A percentile compares a stretch with the other conserved stretches of the same genome.
Conservation (phyloP, 2,797 vertebrate genomes). For the Falco berigora region DNA sequence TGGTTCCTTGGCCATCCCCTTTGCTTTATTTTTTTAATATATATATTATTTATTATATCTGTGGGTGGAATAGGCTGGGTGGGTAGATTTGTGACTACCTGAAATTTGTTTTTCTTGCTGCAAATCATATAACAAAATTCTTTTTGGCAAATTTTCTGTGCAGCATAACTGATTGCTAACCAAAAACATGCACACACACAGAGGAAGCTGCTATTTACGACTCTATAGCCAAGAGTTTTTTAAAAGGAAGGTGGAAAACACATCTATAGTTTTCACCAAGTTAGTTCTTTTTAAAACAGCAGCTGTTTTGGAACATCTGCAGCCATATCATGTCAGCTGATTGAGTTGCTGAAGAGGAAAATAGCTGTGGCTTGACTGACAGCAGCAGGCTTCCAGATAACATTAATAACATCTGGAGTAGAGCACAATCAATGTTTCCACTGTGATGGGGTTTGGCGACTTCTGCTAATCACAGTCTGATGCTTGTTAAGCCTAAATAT, state of each 20-base stretch:
- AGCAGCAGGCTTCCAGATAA: background rate
- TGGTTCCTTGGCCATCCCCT: background rate
- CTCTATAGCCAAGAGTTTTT: background rate
- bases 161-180: background rate
- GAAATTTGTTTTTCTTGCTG: background rate
- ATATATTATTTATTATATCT: background rate
- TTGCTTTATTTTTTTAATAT: background rate
- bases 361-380: background rate
- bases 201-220: background rate
- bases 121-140: background rate
- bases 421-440: background rate
- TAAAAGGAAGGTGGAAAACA: background rate
- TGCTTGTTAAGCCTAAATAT: background rate
- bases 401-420: background rate
- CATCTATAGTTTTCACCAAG: background rate
- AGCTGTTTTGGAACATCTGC: conserved; percentile 2
- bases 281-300: background rate
- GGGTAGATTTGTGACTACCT: background rate
- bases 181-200: too few species aligned
- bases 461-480: background rate
- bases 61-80: background rate
- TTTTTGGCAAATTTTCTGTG: background rate
- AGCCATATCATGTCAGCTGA: background rate
- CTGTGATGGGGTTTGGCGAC: background rate
- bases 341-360: background rate